Evolutionary conservation across 2,888 invertebrate species (phyloP), one percentile per base, ranked within the genome.

Genomic region (Drosophila anomalata): DNA sequence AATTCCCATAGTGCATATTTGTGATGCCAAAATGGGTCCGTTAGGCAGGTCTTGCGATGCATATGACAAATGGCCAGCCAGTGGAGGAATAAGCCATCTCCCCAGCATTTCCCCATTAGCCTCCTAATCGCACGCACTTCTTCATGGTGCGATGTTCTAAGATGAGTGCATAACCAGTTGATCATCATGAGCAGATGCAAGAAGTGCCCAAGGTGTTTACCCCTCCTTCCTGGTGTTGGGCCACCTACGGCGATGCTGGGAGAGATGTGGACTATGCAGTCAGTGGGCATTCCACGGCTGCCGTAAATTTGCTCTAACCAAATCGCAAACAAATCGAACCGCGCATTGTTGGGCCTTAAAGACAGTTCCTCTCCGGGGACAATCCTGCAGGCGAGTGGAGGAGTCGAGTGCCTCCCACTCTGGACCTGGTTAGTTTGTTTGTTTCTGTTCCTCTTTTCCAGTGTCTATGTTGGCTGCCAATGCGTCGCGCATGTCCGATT

Each of bases 401-500:
- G 63, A 81, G 68, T 62, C 47, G 67, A 59, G 48, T 67, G 59
- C 63, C 73, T 81, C 79, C 77, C 78, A 76, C 73, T 72, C 73
- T 58, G 63, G 56, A 51, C 55, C 61, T 58, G 12, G 42, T 44
- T 22, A 6, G 22, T 57, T 53, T 53, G 46, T 63, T 46, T 36
- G 44, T 51, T 51, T 60, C 61, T 48, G 46, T 73, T 17, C 1
- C 20, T 42, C 9, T 42, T 42, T 44, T 44, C 12, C 44, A 22
- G 22, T 22, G 12, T 22, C 44, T 22, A 22, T 44, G 74, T 70
- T 71, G 74, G 73, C 76, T 83, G 82, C 85, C 87, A 87, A 81
- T 85, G 85, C 76, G 79, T 85, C 68, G 87, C 87, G 54, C 83
- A 82, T 84, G 83, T 84, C 86, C 79, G 83, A 87, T 87, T 73